A percentile compares a stretch with the other conserved stretches of the same genome.
Evolutionary conservation across 2,888 invertebrate genomes (phyloP).

Genomic region (Branchipolynoe longqiensis): DNA sequence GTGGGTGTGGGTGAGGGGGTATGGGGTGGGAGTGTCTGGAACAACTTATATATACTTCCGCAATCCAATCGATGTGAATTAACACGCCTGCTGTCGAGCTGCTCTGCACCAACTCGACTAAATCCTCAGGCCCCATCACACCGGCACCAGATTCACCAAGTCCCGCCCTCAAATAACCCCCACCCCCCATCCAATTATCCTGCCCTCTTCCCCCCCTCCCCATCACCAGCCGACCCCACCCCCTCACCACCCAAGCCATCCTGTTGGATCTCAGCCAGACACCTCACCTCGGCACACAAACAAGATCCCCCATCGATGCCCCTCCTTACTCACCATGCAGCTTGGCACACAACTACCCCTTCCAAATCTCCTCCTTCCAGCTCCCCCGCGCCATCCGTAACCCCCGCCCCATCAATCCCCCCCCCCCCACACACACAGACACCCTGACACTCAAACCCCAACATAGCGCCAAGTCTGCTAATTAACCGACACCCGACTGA

Average conservation of each 20-base stretch:
- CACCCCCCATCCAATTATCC: neutral
- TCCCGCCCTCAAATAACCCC: neutral
- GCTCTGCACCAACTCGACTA: too few species aligned
- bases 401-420: neutral
- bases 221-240: neutral
- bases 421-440: neutral
- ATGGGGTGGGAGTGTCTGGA: neutral
- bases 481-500: neutral
- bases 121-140: neutral
- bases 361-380: neutral
- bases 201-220: neutral
- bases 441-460: too few species aligned
- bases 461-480: too few species aligned
- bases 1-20: neutral
- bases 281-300: too few species aligned
- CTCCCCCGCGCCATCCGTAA: neutral
- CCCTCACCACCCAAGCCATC: neutral
- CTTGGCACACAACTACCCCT: too few species aligned
- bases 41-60: neutral
- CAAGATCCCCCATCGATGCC: too few species aligned
- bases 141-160: neutral
- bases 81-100: neutral
- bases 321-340: too few species aligned
- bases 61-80: conserved; percentile 12
- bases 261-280: neutral